Evolutionary conservation across 2,113 vertebrate species (phyloP), one percentile per base, ranked within the genome.

Genomic region (Stercorarius parasiticus): DNA sequence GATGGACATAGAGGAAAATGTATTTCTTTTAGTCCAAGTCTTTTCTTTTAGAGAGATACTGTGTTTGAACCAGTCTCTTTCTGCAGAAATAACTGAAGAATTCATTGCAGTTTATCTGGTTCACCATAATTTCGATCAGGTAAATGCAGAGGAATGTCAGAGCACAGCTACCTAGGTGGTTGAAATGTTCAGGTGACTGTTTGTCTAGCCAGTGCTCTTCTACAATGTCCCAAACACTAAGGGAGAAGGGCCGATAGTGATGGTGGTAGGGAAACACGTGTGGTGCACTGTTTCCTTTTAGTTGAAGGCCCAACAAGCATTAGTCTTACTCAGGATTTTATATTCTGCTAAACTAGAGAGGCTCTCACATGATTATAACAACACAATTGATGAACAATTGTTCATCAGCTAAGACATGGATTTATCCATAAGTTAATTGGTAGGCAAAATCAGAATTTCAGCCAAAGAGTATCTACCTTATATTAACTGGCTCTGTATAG

Each of bases 391-490:
- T 70, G 85, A 94, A 71, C 36, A 45, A 13, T 22, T 52, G 32
- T 81, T 88, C 71, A 80, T 81, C 53, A 74, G 88, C 86, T 96
- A 91, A 1, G 0, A 76, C 38, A 36, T 85, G 85, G 62, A 80
- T 87, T 95, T 86, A 73, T 62, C 88, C 76, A 88, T 90, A 96
- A 92, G 93, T 95, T 92, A 95, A 95, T 22, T 59, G 40, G 43
- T 92, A 86, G 71, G 90, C 70, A 95, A 93, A 95, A 84, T 40
- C 38, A 88, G 83, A 96, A 65, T 66, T 93, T 96, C 86, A 92
- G 67, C 89, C 88, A 78, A 69, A 34, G 42, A 90, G 65, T 61
- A 74, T 88, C 95, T 91, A 67, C 79, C 38, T 76, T 79, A 77
- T 47, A 55, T 91, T 89, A 95, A 89, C 36, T 62, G 95, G 61